These are phyloP conservation scores for Drosophila macrospina DNA, from an alignment of 2,888 invertebrate genomes.

Conservation along the genomic window DNA sequence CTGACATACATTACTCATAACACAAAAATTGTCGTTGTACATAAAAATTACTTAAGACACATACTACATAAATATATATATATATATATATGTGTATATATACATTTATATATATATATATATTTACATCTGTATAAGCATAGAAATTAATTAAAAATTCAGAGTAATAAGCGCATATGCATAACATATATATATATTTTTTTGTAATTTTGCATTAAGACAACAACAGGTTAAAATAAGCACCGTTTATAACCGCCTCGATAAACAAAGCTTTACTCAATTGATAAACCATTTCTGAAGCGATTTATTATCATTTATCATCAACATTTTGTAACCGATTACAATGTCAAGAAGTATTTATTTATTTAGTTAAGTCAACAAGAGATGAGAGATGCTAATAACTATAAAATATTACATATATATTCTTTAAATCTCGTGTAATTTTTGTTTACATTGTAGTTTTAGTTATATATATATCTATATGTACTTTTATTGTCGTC, in stretches of 20 bases:
- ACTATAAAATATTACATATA: conserved; percentile 31
- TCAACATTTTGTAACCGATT: not conserved
- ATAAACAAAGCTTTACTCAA: conserved; percentile 43
- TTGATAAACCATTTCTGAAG: conserved; percentile 16
- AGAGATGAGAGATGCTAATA: conserved; percentile 54
- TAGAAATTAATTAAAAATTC: conserved; percentile 27
- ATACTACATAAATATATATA: conserved; percentile 20
- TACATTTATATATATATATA: not conserved
- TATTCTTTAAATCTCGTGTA: conserved; percentile 9
- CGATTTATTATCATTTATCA: conserved; percentile 1
- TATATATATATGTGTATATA: conserved; percentile 18
- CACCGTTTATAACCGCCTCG: conserved; percentile 21
- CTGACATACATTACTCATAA: conserved; percentile 5
- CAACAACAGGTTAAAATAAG: conserved; percentile 11
- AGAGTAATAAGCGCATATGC: conserved; percentile 18
- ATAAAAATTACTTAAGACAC: conserved; percentile 29
- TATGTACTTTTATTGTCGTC: conserved; percentile 14
- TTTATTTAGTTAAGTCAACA: conserved; percentile 34
- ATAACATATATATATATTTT: conserved; percentile 11
- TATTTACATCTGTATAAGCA: conserved; percentile 22
- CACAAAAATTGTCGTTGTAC: conserved; percentile 25
- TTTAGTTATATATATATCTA: conserved; percentile 9
- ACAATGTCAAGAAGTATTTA: conserved; percentile 44
- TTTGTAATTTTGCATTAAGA: conserved; percentile 37
- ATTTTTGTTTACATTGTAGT: conserved; percentile 16